Percentiles rank a stretch among this genome's conserved stretches.
Conservation (phyloP, 2,888 invertebrate genomes). For the Xestia ashworthii region DNA sequence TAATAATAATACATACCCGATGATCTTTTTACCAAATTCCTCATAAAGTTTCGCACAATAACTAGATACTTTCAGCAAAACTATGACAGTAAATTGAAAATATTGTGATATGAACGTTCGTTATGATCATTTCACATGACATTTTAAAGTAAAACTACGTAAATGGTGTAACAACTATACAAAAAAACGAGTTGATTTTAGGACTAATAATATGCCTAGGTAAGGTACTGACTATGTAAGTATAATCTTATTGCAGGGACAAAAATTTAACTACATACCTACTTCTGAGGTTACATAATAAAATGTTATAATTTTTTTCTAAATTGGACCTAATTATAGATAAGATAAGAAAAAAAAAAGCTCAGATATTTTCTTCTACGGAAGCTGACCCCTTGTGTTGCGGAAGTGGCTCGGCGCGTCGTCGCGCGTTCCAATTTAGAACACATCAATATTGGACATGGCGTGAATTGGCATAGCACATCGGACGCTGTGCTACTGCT, state of each 20-base stretch:
- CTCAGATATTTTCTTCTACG: constrained; percentile 23
- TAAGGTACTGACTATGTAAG: constrained; percentile 33
- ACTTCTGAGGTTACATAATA: constrained; percentile 35
- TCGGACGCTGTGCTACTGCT: constrained; percentile 40
- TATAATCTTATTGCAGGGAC: constrained; percentile 26
- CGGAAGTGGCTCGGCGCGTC: constrained; percentile 42
- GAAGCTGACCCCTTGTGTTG: constrained; percentile 30
- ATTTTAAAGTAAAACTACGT: background rate
- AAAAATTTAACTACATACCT: constrained; percentile 33
- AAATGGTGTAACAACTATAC: constrained; percentile 27
- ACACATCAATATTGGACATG: constrained; percentile 49
- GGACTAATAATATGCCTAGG: constrained; percentile 26
- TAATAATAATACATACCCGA: background rate
- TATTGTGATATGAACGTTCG: background rate
- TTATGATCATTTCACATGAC: background rate
- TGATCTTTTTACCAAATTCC: background rate
- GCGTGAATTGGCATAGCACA: constrained; percentile 34
- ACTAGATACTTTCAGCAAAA: background rate
- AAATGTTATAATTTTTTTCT: constrained; percentile 23
- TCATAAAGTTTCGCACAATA: background rate
- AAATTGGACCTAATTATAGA: constrained; percentile 27
- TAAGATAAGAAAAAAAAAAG: background rate
- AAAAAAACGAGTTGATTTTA: constrained; percentile 27
- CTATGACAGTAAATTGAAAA: background rate
- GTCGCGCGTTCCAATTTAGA: constrained; percentile 51